These are phyloP conservation scores for Bathynomus jamesi DNA, from an alignment of 1,140 invertebrate genomes.

Conservation along the genomic window DNA sequence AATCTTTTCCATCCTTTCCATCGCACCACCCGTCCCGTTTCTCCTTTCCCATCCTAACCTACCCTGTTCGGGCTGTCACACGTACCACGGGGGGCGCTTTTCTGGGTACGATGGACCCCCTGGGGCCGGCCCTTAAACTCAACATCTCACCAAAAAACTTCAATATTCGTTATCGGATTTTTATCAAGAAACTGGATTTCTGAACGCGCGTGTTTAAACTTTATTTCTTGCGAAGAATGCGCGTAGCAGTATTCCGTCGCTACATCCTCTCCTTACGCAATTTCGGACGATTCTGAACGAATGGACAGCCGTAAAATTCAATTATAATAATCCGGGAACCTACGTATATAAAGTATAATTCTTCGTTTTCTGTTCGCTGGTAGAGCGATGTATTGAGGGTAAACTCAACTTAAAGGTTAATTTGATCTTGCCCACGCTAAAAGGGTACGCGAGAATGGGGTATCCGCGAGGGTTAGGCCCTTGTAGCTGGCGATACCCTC, in stretches of 20 bases:
- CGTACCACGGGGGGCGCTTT: background rate
- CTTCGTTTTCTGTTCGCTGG: background rate
- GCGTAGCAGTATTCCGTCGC: no score
- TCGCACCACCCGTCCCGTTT: background rate
- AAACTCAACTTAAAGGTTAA: background rate
- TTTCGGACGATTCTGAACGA: no score
- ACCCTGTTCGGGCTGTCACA: background rate
- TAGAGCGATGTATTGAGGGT: background rate
- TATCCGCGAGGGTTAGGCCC: conserved; percentile 19
- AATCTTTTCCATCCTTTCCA: background rate
- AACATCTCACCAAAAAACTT: background rate
- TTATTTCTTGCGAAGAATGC: no score
- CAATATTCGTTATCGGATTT: background rate
- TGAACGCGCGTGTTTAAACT: no score
- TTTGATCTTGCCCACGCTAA: background rate
- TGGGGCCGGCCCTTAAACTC: background rate
- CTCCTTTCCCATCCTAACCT: background rate
- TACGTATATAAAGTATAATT: no score
- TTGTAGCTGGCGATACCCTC: conserved; percentile 18
- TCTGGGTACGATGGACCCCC: background rate
- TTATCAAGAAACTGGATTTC: background rate
- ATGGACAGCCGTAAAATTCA: no score
- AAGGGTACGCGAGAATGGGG: background rate
- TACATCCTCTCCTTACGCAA: no score
- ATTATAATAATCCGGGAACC: no score